A percentile compares a stretch with the other conserved stretches of the same genome.
These are phyloP conservation scores for Falcunculus frontatus DNA, from an alignment of 2,113 vertebrate genomes.

Conservation along the genomic window DNA sequence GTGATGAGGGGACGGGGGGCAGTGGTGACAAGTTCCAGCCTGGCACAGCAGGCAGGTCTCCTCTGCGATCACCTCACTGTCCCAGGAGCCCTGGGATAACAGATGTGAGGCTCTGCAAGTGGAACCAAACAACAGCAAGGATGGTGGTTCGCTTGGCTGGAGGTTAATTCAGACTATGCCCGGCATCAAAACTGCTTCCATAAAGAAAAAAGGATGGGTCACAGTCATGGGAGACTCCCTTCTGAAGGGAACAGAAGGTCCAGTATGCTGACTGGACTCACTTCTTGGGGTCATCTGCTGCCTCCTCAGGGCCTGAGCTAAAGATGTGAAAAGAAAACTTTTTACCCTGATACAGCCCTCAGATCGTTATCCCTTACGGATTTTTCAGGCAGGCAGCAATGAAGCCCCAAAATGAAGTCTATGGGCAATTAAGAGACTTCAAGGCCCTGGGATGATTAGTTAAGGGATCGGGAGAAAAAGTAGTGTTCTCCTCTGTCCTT, in stretches of 20 bases:
- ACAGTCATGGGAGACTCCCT: neutral
- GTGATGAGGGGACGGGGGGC: neutral
- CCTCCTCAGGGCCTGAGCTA: fast-evolving
- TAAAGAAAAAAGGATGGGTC: neutral
- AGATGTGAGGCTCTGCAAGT: neutral
- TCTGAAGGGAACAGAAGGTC: neutral
- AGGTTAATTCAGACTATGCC: neutral
- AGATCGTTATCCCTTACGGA: neutral
- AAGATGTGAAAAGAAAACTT: neutral
- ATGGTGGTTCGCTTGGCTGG: neutral
- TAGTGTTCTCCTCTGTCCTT: neutral
- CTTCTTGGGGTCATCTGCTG: neutral
- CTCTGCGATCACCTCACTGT: neutral
- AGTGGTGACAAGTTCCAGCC: neutral
- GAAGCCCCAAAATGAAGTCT: neutral
- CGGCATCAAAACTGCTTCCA: neutral
- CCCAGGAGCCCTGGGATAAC: neutral
- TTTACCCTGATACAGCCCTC: neutral
- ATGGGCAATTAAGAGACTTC: neutral
- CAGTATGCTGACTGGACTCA: neutral
- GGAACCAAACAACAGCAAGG: neutral
- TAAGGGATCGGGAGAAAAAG: neutral
- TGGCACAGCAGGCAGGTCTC: neutral
- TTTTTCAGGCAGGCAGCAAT: neutral
- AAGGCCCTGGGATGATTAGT: neutral